Evolutionary conservation across 2,113 vertebrate species (phyloP).

Genomic region (Pachycephala philippinensis): DNA sequence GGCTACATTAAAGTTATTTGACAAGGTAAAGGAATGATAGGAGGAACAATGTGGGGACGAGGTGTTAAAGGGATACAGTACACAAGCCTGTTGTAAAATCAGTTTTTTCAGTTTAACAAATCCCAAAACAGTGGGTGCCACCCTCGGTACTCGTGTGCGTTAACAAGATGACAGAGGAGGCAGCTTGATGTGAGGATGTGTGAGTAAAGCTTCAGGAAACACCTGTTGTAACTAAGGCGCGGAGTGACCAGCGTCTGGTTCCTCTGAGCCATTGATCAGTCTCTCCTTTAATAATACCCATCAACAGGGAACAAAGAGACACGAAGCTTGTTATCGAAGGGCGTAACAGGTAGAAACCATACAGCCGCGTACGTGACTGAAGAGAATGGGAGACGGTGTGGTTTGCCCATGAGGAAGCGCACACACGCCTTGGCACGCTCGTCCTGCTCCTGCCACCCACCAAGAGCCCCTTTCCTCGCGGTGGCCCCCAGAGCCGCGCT

Average conservation of each 20-base stretch:
- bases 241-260: not conserved
- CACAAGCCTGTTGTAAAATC: not conserved
- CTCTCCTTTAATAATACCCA: not conserved
- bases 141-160: too few relatives aligned
- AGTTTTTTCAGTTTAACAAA: not conserved
- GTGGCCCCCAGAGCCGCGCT: not conserved
- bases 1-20: not conserved
- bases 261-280: not conserved
- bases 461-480: not conserved
- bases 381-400: fast-evolving
- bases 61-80: not conserved
- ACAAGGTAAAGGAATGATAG: not conserved
- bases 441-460: not conserved
- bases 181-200: not conserved
- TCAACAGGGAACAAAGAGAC: fast-evolving
- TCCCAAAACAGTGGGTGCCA: not conserved
- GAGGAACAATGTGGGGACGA: not conserved
- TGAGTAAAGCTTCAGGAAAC: not conserved
- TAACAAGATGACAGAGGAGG: not conserved
- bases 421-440: not conserved
- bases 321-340: not conserved
- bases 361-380: fast-evolving
- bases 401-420: not conserved
- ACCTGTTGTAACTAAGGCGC: not conserved
- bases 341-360: not conserved